These are phyloP conservation scores for Temnothorax unifasciatus DNA, from an alignment of 2,888 invertebrate species.

Conservation along the genomic window DNA sequence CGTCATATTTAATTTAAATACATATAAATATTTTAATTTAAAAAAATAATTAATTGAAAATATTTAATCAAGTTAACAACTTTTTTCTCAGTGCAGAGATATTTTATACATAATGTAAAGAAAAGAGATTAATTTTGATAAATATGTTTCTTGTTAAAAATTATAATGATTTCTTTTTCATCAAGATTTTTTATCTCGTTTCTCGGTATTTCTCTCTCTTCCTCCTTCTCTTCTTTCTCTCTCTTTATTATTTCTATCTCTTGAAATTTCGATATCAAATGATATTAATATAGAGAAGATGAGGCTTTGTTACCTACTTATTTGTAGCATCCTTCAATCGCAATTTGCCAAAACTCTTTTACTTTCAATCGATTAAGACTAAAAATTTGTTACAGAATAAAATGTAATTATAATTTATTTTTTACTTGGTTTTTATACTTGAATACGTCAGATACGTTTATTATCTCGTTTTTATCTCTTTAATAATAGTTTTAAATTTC, in stretches of 20 bases:
- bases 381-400: slow-evolving; percentile 1
- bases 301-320: background rate
- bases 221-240: background rate
- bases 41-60: too few relatives aligned
- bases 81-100: too few relatives aligned
- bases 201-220: too few relatives aligned
- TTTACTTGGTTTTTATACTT: background rate
- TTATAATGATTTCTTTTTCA: background rate
- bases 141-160: background rate
- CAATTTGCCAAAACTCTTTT: background rate
- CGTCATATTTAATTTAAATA: too few relatives aligned
- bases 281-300: background rate
- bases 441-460: background rate
- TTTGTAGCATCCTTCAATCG: background rate
- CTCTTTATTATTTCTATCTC: background rate
- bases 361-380: background rate
- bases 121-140: background rate
- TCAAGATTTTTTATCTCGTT: background rate
- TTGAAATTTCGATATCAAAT: background rate
- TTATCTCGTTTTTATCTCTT: background rate
- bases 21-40: too few relatives aligned
- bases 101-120: background rate
- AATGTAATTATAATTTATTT: background rate
- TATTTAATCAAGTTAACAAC: too few relatives aligned
- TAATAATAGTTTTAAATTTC: slow-evolving; percentile 2